Base-by-base conservation (phyloP, 2,888 invertebrate genomes). In the Dioctria rufipes region DNA sequence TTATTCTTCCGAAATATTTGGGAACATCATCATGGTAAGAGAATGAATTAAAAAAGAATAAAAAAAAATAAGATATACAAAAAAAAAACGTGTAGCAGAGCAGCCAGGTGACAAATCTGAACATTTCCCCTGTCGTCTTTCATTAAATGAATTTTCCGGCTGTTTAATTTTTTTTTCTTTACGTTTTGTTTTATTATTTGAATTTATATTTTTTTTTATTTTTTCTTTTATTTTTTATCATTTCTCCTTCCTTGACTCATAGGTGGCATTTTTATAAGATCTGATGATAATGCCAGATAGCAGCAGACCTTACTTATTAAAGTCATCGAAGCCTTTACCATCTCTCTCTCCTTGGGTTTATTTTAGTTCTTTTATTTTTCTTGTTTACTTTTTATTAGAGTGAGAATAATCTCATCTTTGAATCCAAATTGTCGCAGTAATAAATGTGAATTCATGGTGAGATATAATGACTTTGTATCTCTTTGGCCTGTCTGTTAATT, bases 361-460 rank as follows among this genome's bases (percentile, higher is more conserved):
- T 25, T 25, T 25, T 25, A 25, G 1, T 25, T 25, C 2, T 25
- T 25, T 25, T 25, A 25, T 25, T 25, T 25, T 25, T n/a, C 9
- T 60, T 5, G 54, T 25, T 25, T 54, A 51, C 4, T 51, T 73
- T 73, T 73, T 60, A 4, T 58, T 42, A 0, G 42, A 54, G 73
- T 54, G 60, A 60, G 58, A 73, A 73, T 73, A 73, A 73, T 73
- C 58, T 58, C 73, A 60, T 73, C 58, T 9, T 73, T 58, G 73
- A 40, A 73, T 73, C 73, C 60, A 73, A 73, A 73, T 73, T 73
- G 73, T 73, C 73, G 42, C 60, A 58, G 65, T 83, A 83, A 83
- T 83, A 83, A 83, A 83, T 83, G 83, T 83, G 83, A 82, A 80
- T 82, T 83, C 83, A 81, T 82, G 83, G 83, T 81, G 83, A 83